phyloP scores from a whole-genome alignment of 2,888 invertebrate species.

The Himalopsyche japonica region DNA sequence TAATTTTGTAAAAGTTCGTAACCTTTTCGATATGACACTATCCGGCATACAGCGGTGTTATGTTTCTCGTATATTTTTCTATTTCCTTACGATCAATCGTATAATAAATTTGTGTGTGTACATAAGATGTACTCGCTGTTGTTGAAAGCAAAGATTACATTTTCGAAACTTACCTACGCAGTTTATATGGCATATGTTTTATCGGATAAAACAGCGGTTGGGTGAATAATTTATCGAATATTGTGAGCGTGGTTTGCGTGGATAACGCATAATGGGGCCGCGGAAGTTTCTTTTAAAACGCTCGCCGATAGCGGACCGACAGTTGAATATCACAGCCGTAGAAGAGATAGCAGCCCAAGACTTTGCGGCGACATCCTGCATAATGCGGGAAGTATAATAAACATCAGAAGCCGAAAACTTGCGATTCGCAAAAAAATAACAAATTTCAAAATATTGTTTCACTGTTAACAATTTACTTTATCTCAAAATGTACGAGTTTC shows the following conservation, averaged over 20 bases:
- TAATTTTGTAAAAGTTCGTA: too few species aligned
- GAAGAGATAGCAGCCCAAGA: conserved; percentile 12
- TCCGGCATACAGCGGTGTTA: too few species aligned
- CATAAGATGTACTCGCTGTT: background rate
- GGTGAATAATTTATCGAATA: conserved; percentile 32
- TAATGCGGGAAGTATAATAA: conserved; percentile 3
- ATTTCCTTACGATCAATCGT: too few species aligned
- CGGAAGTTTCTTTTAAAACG: conserved; percentile 12
- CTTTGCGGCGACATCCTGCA: conserved; percentile 3
- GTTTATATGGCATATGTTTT: background rate
- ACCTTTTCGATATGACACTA: too few species aligned
- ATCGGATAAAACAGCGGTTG: conserved; percentile 11
- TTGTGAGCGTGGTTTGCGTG: conserved; percentile 19
- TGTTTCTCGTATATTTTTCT: too few species aligned
- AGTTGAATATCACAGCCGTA: conserved; percentile 16
- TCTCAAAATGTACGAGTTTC: too few species aligned
- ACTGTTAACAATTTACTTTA: too few species aligned
- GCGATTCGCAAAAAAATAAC: conserved; percentile 41
- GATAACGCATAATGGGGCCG: conserved; percentile 28
- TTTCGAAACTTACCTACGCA: background rate
- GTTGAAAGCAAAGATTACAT: background rate
- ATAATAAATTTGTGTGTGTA: background rate
- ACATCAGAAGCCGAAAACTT: conserved; percentile 45
- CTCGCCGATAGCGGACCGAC: conserved; percentile 15
- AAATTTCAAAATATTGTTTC: too few species aligned